Evolutionary conservation across 2,797 vertebrate species (phyloP).

Genomic region (Arnoldichthys spilopterus): DNA sequence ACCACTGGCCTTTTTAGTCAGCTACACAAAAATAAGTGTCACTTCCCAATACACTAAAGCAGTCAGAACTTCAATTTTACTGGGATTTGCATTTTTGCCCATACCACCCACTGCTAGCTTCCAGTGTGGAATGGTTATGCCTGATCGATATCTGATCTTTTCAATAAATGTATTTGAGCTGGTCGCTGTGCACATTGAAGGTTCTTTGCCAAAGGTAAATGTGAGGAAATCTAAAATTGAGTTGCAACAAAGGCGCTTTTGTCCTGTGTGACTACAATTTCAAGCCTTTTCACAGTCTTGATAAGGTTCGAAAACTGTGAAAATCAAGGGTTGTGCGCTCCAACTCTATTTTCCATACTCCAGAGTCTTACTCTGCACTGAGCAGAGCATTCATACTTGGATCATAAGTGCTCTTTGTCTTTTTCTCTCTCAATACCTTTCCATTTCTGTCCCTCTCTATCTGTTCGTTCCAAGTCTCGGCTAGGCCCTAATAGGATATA

Average conservation of each 20-base stretch:
- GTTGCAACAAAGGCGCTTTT: neutral
- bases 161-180: too few relatives aligned
- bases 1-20: too few relatives aligned
- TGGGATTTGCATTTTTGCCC: too few relatives aligned
- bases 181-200: neutral
- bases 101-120: too few relatives aligned
- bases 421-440: slow-evolving; percentile 34
- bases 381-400: neutral
- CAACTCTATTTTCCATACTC: neutral
- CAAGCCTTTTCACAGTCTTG: neutral
- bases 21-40: too few relatives aligned
- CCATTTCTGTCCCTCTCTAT: slow-evolving; percentile 42
- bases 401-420: slow-evolving; percentile 20
- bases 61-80: too few relatives aligned
- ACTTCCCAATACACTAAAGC: too few relatives aligned
- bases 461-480: slow-evolving; percentile 60
- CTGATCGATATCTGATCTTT: neutral
- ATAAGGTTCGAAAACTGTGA: neutral
- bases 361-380: neutral
- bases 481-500: slow-evolving; percentile 78
- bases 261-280: neutral
- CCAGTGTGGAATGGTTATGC: neutral
- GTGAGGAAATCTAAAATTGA: neutral
- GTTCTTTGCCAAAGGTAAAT: neutral
- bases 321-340: neutral